Evolutionary conservation across 1,140 invertebrate genomes (phyloP).

Genomic region (Melanaphis sacchari): DNA sequence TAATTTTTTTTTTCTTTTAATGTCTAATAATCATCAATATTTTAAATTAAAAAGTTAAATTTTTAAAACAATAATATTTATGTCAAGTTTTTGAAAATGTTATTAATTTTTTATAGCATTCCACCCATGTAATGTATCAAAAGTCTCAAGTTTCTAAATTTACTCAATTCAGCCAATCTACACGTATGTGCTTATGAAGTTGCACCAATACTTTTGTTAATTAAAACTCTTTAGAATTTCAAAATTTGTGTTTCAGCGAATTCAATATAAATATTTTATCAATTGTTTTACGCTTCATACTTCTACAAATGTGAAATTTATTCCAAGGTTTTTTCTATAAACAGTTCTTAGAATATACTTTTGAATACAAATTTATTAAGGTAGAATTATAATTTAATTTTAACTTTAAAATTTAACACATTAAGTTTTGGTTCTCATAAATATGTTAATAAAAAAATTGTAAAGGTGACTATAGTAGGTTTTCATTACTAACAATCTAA

Average conservation of each 20-base stretch:
- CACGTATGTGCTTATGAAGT: neutral
- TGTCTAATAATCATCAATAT: neutral
- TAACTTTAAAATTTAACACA: neutral
- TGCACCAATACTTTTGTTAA: neutral
- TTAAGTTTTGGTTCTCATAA: too few species aligned
- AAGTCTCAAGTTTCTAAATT: neutral
- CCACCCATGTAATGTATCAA: neutral
- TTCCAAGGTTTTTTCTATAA: too few species aligned
- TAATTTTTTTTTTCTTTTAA: neutral
- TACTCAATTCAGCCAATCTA: neutral
- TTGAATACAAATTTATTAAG: neutral
- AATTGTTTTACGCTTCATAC: too few species aligned
- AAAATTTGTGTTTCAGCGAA: rapidly evolving
- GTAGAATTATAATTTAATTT: neutral
- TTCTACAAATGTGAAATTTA: too few species aligned
- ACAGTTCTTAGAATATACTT: neutral
- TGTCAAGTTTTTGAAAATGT: neutral
- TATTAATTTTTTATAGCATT: too few species aligned
- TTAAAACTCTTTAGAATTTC: neutral
- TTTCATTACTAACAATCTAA: too few species aligned
- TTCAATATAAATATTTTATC: too few species aligned
- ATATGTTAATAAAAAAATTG: too few species aligned
- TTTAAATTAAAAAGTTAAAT: neutral
- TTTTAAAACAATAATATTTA: neutral
- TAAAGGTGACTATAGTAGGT: too few species aligned